Evolutionary conservation across 2,113 vertebrate species (phyloP).

Genomic region (Pongo abelii): DNA sequence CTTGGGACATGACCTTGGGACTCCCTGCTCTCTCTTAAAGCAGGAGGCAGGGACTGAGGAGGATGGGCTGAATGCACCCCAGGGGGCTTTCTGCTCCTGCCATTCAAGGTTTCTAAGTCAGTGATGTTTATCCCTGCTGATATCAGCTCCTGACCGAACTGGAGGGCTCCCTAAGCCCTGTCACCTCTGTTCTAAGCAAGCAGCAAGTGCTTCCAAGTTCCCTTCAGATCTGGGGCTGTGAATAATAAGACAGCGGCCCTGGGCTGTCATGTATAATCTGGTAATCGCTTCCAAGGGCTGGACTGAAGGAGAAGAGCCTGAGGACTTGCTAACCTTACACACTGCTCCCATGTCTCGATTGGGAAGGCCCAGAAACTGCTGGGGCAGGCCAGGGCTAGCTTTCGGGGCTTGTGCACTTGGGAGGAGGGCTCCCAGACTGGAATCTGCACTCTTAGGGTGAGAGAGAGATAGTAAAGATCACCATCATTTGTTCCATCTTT

Average conservation of each 20-base stretch:
- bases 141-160: not conserved
- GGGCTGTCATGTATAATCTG: not conserved
- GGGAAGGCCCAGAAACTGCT: not conserved
- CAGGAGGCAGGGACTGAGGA: not conserved
- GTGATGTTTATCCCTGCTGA: not conserved
- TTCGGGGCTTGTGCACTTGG: not conserved
- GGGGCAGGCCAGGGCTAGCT: not conserved
- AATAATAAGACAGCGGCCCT: not conserved
- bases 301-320: not conserved
- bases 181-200: not conserved
- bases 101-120: not conserved
- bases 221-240: not conserved
- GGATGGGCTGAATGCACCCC: not conserved
- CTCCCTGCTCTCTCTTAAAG: not conserved
- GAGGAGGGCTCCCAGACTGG: not conserved
- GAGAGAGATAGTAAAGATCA: not conserved
- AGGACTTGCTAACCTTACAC: not conserved
- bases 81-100: not conserved
- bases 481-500: not conserved
- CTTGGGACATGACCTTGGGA: not conserved
- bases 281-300: not conserved
- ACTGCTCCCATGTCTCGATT: rapidly evolving
- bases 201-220: not conserved
- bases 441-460: not conserved
- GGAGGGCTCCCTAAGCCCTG: not conserved